Conservation (phyloP, 2,797 vertebrate genomes). For the Adrianichthys oophorus region DNA sequence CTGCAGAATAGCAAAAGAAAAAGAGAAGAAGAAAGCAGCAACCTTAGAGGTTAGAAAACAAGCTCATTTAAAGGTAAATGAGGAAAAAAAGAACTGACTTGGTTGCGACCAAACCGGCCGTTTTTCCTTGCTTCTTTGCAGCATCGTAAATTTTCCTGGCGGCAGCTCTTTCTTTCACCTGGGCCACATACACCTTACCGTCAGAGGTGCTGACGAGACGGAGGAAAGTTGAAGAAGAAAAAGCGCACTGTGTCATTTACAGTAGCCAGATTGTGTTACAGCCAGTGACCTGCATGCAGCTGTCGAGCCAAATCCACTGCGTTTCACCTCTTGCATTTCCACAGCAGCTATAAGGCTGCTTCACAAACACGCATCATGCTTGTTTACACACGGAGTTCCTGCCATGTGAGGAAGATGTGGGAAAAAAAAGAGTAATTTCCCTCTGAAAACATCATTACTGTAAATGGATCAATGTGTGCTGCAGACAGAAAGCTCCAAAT, state of each 20-base stretch:
- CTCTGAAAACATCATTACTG: conserved; percentile 64
- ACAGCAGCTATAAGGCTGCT: conserved; percentile 32
- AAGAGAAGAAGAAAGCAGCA: background rate
- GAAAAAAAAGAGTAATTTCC: conserved; percentile 60
- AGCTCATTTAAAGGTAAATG: background rate
- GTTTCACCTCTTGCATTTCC: conserved; percentile 40
- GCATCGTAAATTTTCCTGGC: conserved; percentile 87
- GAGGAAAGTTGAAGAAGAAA: conserved; percentile 48
- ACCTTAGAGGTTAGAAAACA: background rate
- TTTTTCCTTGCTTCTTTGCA: conserved; percentile 83
- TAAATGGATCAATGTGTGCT: conserved; percentile 16
- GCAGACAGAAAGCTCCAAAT: conserved; percentile 35
- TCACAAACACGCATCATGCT: conserved; percentile 38
- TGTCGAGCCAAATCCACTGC: conserved; percentile 12
- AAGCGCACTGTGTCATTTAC: conserved; percentile 50
- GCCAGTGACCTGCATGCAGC: conserved; percentile 9
- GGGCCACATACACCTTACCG: conserved; percentile 79
- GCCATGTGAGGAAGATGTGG: conserved; percentile 10
- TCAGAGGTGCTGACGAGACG: conserved; percentile 72
- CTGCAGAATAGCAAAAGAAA: conserved; percentile 49
- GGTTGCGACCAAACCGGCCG: conserved; percentile 83
- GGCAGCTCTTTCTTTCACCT: conserved; percentile 84
- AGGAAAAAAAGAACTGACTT: conserved; percentile 73
- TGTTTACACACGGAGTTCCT: conserved; percentile 37
- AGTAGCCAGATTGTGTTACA: conserved; percentile 55